Evolutionary conservation across 1,140 invertebrate genomes (phyloP).

Genomic region (Asobara japonica): DNA sequence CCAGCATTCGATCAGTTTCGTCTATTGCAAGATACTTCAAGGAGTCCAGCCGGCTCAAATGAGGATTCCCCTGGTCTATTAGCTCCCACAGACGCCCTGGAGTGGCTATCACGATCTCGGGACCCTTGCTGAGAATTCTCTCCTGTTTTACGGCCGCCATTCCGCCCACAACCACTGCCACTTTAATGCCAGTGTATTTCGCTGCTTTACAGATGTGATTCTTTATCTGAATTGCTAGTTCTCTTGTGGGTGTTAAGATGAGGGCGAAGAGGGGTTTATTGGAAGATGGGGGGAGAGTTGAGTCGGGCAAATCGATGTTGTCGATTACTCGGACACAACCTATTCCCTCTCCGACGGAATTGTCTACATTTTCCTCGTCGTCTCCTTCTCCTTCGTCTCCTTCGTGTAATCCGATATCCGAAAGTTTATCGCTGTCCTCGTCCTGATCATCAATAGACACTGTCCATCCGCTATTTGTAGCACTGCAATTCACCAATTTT

Average conservation of each 20-base stretch:
- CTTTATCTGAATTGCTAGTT: constrained; percentile 93
- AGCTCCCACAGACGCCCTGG: constrained; percentile 97
- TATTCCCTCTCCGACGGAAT: constrained; percentile 57
- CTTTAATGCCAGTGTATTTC: constrained; percentile 81
- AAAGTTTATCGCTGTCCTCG: constrained; percentile 52
- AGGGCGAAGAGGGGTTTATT: constrained; percentile 79
- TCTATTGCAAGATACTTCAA: constrained; percentile 92
- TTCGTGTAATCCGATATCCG: too few relatives aligned
- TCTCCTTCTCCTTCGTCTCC: constrained; percentile 38
- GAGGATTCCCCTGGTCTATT: constrained; percentile 79
- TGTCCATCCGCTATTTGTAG: constrained; percentile 53
- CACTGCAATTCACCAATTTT: constrained; percentile 56
- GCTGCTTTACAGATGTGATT: constrained; percentile 83
- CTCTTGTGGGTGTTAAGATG: constrained; percentile 93
- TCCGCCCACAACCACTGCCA: constrained; percentile 88
- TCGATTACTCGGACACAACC: constrained; percentile 74
- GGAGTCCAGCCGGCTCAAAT: constrained; percentile 76
- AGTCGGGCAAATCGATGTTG: constrained; percentile 63
- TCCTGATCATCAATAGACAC: constrained; percentile 52
- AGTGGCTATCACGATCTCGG: constrained; percentile 95
- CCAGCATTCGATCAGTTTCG: constrained; percentile 98
- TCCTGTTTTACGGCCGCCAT: constrained; percentile 92
- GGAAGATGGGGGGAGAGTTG: constrained; percentile 17
- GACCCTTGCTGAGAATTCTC: constrained; percentile 80
- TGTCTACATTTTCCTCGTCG: constrained; percentile 55